phyloP scores from a whole-genome alignment of 2,797 vertebrate species.

The Sebastes alutus region DNA sequence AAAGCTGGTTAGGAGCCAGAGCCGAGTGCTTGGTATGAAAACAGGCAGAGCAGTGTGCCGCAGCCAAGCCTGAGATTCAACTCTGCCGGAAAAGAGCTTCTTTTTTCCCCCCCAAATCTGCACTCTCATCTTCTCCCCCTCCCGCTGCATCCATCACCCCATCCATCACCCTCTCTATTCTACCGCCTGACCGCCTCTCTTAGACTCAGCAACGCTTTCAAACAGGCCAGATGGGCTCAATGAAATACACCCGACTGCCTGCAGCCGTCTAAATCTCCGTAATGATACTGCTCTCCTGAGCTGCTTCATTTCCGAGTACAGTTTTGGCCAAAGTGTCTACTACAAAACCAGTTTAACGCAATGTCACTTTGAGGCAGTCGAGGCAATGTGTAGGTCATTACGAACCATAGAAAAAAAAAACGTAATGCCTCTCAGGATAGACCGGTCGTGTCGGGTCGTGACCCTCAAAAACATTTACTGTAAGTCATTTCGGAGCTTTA shows the following conservation, averaged over 20 bases:
- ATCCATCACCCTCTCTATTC: constrained; percentile 59
- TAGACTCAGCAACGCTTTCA: constrained; percentile 65
- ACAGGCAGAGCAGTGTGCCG: constrained; percentile 76
- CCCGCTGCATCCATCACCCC: constrained; percentile 33
- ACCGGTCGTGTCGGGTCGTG: background rate
- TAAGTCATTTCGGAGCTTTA: constrained; percentile 42
- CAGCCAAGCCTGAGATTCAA: constrained; percentile 74
- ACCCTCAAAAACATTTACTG: constrained; percentile 44
- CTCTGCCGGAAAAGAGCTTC: constrained; percentile 58
- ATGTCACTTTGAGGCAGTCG: constrained; percentile 5
- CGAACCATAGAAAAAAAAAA: background rate
- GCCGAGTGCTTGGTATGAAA: constrained; percentile 65
- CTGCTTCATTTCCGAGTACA: constrained; percentile 26
- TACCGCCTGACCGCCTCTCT: constrained; percentile 42
- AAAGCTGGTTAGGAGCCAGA: constrained; percentile 58
- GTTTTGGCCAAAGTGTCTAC: constrained; percentile 6
- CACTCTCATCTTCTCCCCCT: constrained; percentile 71
- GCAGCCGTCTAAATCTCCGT: constrained; percentile 40
- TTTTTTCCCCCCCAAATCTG: constrained; percentile 63
- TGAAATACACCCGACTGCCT: constrained; percentile 52
- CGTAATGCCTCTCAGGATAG: background rate
- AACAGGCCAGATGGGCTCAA: constrained; percentile 63
- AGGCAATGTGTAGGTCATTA: constrained; percentile 10
- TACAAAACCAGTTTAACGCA: constrained; percentile 17
- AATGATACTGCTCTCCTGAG: constrained; percentile 26